Conservation (phyloP, 2,797 vertebrate species). For the Ambastaia sidthimunki region DNA sequence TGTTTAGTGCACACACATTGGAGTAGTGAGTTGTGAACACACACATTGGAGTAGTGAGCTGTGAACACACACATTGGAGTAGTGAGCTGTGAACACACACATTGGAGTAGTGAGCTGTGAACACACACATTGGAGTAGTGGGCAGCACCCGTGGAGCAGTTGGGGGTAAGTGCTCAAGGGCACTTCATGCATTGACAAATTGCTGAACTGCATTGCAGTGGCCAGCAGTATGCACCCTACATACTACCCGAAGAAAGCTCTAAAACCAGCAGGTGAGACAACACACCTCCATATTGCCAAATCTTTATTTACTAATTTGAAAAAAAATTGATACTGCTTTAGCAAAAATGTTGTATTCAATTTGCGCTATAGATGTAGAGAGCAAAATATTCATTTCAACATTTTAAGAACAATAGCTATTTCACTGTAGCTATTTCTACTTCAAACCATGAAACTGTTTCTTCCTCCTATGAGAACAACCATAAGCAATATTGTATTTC, state of each 20-base stretch:
- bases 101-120: too few relatives aligned
- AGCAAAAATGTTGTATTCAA: neutral
- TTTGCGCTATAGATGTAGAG: neutral
- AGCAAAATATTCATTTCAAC: neutral
- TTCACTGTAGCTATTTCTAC: neutral
- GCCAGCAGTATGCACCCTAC: neutral
- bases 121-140: too few relatives aligned
- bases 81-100: too few relatives aligned
- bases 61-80: too few relatives aligned
- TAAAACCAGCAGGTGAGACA: neutral
- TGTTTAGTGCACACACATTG: too few relatives aligned
- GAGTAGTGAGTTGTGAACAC: too few relatives aligned
- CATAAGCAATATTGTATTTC: neutral
- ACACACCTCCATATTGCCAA: neutral
- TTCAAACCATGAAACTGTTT: constrained; percentile 11
- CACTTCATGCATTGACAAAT: neutral
- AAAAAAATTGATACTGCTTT: neutral
- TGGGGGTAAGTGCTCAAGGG: too few relatives aligned
- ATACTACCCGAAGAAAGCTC: neutral
- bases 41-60: too few relatives aligned
- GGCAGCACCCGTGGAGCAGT: too few relatives aligned
- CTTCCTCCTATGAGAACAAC: neutral
- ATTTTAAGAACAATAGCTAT: too few relatives aligned
- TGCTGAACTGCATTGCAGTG: neutral
- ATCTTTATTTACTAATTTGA: neutral